Evolutionary conservation across 1,140 invertebrate species (phyloP), one percentile per base, ranked within the genome.

Genomic region (Bombus pascuorum): DNA sequence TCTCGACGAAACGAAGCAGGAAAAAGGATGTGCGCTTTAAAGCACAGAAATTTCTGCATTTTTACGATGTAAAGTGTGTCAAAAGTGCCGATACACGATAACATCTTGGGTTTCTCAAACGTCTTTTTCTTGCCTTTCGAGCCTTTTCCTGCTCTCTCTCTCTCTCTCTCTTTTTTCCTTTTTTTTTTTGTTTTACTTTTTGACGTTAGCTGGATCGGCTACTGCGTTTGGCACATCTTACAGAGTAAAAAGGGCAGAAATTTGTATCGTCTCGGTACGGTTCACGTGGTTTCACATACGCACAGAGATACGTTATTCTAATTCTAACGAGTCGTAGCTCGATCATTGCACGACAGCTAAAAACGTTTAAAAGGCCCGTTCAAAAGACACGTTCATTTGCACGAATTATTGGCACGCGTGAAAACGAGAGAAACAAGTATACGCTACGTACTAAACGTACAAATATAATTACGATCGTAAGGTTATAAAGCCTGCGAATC

Each of bases 321-420:
- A 53, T 66, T 59, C 72, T 89, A 89, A 76, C 10, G 18, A 66
- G 72, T 83, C 86, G 32, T 42, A 57, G 34, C 66, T 65, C 85
- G 66, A 80, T 53, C 44, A 70, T 70, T 80, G 65, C 22, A 37
- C 70, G 70, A 86, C 66, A 57, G 65, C 66, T 75, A 79, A 47
- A 82, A 87, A 37, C 34, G 28, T 75, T 83, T 42, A 39, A 81
- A 89, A 90, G 81, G 88, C 89, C 73, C 68, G 80, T 74, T 86
- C 73, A 70, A 82, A 89, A 89, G 88, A 89, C 87, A 89, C 87
- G 77, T 89, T 83, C 57, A n/a, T 89, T 89, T 78, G 68, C 85
- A 81, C 42, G 74, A 79, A 73, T 70, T 44, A 88, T 89, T 89
- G 87, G 87, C 88, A 89, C 88, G 88, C 84, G 87, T 88, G 76